phyloP scores from a whole-genome alignment of 2,888 invertebrate genomes.

The Thecophora atra region DNA sequence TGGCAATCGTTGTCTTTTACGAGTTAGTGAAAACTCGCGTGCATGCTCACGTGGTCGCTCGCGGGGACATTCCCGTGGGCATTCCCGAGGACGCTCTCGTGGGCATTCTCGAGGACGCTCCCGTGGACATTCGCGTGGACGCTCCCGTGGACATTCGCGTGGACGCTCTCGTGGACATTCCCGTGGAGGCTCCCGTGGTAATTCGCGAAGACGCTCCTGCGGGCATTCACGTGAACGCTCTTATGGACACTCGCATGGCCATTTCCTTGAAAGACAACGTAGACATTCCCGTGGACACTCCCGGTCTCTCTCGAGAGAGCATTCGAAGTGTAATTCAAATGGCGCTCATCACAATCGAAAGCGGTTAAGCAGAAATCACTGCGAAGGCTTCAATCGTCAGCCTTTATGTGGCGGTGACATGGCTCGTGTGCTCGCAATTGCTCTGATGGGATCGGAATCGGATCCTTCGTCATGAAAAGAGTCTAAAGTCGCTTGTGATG shows the following conservation, averaged over 20 bases:
- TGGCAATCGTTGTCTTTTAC: conserved; percentile 3
- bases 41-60: conserved; percentile 40
- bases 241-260: not conserved
- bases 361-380: no score
- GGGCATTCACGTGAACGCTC: not conserved
- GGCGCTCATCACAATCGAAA: no score
- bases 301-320: conserved; percentile 5
- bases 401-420: no score
- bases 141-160: conserved; percentile 1
- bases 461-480: no score
- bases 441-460: no score
- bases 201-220: conserved; percentile 8
- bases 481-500: no score
- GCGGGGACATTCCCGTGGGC: conserved; percentile 39
- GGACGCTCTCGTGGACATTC: conserved; percentile 29
- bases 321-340: not conserved
- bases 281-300: conserved; percentile 4
- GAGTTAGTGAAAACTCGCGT: conserved; percentile 15
- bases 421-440: no score
- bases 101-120: conserved; percentile 37
- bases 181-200: not conserved
- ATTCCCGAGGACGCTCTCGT: conserved; percentile 41
- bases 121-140: not conserved
- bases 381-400: no score
- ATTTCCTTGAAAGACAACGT: not conserved